Percentiles rank a stretch among this genome's conserved stretches.
Evolutionary conservation across 2,113 vertebrate species (phyloP).

Genomic region (Mormyrus lacerda): DNA sequence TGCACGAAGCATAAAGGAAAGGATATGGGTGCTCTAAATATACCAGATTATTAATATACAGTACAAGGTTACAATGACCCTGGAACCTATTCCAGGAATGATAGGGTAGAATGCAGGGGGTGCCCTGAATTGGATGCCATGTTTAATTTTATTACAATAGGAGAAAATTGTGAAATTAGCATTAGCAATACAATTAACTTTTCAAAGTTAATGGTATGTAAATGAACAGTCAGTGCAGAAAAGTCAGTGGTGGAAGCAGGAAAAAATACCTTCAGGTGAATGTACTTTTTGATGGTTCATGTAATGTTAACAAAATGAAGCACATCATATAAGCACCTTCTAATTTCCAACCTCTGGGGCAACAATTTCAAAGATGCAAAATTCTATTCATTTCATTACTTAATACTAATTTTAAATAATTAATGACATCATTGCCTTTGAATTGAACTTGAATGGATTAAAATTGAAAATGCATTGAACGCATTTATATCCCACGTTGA

Average conservation of each 20-base stretch:
- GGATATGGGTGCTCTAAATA: background rate
- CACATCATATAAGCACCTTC: background rate
- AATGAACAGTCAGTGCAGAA: background rate
- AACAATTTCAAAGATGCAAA: background rate
- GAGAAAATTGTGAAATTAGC: background rate
- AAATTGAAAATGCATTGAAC: background rate
- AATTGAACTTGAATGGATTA: conserved; percentile 7
- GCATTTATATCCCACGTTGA: background rate
- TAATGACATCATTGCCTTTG: background rate
- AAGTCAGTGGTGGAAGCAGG: background rate
- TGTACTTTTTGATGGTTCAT: background rate
- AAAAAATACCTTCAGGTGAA: background rate
- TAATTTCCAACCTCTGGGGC: conserved; percentile 15
- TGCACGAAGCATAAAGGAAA: background rate
- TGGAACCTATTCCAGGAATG: background rate
- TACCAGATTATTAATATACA: background rate
- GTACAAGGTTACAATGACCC: background rate
- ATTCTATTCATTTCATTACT: background rate
- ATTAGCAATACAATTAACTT: background rate
- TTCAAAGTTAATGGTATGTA: background rate
- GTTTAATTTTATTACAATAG: background rate
- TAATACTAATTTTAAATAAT: background rate
- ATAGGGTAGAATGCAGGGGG: background rate
- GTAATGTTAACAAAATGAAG: conserved; percentile 13
- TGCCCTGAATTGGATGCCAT: background rate